Evolutionary conservation across 2,113 vertebrate genomes (phyloP).

Genomic region (Proteles cristata): DNA sequence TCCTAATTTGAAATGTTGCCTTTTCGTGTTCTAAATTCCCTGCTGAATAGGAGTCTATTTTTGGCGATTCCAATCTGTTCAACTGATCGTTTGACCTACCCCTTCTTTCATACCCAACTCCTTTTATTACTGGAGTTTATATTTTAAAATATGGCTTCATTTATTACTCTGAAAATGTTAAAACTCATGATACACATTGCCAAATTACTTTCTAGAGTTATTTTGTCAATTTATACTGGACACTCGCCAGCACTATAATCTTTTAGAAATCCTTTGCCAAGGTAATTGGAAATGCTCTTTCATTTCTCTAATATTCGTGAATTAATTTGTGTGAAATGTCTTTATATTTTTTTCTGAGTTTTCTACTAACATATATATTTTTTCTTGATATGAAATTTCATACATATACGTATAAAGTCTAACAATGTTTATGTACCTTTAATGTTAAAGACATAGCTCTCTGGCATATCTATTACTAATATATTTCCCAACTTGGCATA

Average conservation of each 20-base stretch:
- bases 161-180: constrained; percentile 18
- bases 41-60: not conserved
- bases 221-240: not conserved
- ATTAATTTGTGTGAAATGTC: not conserved
- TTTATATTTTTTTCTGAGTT: not conserved
- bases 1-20: not conserved
- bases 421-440: not conserved
- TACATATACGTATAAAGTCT: not conserved
- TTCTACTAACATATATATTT: not conserved
- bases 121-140: not conserved
- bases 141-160: not conserved
- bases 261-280: not conserved
- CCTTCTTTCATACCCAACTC: not conserved
- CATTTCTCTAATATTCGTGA: not conserved
- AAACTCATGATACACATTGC: not conserved
- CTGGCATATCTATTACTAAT: not conserved
- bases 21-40: constrained; percentile 9
- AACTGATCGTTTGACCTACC: not conserved
- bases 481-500: not conserved
- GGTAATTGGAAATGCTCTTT: not conserved
- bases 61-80: not conserved
- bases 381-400: not conserved
- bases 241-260: not conserved
- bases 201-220: constrained; percentile 2
- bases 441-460: not conserved